Evolutionary conservation across 1,140 invertebrate species (phyloP).

Genomic region (Cyphomyrmex costatus): DNA sequence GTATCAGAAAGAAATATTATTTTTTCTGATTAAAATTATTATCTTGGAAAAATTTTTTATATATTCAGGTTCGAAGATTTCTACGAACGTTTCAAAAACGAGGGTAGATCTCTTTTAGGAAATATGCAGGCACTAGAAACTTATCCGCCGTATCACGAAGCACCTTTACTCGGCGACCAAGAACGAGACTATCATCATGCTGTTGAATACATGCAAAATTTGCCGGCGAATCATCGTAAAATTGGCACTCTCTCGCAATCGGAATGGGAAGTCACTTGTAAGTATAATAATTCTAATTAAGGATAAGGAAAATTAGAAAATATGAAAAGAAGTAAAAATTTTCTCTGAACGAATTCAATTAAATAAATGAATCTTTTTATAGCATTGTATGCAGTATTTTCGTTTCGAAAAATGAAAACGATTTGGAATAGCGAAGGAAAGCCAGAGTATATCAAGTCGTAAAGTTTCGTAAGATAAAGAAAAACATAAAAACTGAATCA

Average conservation of each 20-base stretch:
- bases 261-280: conserved; percentile 98
- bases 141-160: conserved; percentile 86
- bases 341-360: conserved; percentile 9
- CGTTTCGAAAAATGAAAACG: conserved; percentile 93
- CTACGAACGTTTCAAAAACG: conserved; percentile 89
- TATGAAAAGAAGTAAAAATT: conserved; percentile 25
- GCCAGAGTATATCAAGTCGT: conserved; percentile 85
- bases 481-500: conserved; percentile 8
- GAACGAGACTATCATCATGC: conserved; percentile 92
- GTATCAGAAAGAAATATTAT: too few species aligned
- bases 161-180: conserved; percentile 88
- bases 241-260: conserved; percentile 94
- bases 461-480: conserved; percentile 15
- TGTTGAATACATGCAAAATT: conserved; percentile 87
- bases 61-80: conserved; percentile 92
- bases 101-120: conserved; percentile 86
- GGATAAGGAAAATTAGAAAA: conserved; percentile 4
- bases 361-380: conserved; percentile 85
- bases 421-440: conserved; percentile 89
- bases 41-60: conserved; percentile 84
- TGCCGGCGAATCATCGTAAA: conserved; percentile 82
- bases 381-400: conserved; percentile 95
- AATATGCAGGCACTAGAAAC: conserved; percentile 91
- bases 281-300: conserved; percentile 84
- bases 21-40: not conserved